Conservation (phyloP, 1,140 invertebrate genomes). For the Ips typographus region DNA sequence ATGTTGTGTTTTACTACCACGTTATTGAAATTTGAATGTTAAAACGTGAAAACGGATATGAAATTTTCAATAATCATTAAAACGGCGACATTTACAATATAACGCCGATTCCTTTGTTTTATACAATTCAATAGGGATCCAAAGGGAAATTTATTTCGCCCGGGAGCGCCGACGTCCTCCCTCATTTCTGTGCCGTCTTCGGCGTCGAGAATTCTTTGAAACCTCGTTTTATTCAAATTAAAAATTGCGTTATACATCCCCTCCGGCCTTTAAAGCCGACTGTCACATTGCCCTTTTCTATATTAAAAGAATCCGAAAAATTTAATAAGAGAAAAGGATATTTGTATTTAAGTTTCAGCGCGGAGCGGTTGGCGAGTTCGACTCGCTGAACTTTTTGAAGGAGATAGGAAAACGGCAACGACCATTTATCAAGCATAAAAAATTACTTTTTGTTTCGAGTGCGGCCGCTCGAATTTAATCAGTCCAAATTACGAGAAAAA, state of each 20-base stretch:
- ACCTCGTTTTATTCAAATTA: constrained; percentile 23
- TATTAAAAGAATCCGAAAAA: constrained; percentile 21
- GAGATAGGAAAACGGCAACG: neutral
- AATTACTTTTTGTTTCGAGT: constrained; percentile 6
- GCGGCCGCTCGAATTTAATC: constrained; percentile 17
- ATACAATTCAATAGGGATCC: neutral
- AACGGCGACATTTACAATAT: too few species aligned
- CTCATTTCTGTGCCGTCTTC: constrained; percentile 2
- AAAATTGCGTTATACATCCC: constrained; percentile 15
- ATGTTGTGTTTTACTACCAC: too few species aligned
- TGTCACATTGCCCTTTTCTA: constrained; percentile 16
- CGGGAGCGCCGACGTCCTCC: neutral
- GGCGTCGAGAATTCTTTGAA: constrained; percentile 1
- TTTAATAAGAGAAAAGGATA: constrained; percentile 16
- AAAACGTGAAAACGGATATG: too few species aligned
- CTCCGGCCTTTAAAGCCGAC: constrained; percentile 5
- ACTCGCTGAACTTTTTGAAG: neutral
- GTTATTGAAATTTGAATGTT: too few species aligned
- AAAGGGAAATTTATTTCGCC: constrained; percentile 6
- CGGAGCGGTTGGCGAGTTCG: neutral
- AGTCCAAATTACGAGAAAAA: constrained; percentile 22
- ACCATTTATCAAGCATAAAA: constrained; percentile 12
- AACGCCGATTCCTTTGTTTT: neutral
- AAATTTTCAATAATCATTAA: too few species aligned
- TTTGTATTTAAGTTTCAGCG: constrained; percentile 7